phyloP scores from a whole-genome alignment of 2,888 invertebrate genomes.

The Synergus japonicus region DNA sequence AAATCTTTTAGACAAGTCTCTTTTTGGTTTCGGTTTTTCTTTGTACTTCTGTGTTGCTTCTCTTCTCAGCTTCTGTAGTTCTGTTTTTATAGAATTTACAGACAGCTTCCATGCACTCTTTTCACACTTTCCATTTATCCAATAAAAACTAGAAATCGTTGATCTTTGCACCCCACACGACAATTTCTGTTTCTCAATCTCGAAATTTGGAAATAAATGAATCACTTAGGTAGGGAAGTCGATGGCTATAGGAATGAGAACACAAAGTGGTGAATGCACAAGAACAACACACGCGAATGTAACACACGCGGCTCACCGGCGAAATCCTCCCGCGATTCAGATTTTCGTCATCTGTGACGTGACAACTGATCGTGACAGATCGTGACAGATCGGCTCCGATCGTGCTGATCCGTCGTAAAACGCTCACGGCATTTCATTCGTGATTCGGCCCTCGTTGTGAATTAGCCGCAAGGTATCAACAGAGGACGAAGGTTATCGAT shows the following conservation, averaged over 20 bases:
- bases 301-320: slow-evolving; percentile 39
- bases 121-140: not conserved
- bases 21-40: not conserved
- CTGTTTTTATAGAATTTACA: too few species aligned
- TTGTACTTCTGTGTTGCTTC: not conserved
- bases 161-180: too few species aligned
- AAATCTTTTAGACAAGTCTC: slow-evolving; percentile 1
- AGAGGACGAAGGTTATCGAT: slow-evolving; percentile 38
- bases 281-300: slow-evolving; percentile 35
- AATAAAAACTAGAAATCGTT: too few species aligned
- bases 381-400: slow-evolving; percentile 41
- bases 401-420: slow-evolving; percentile 29
- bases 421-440: slow-evolving; percentile 22
- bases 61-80: not conserved
- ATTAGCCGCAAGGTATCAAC: slow-evolving; percentile 37
- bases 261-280: slow-evolving; percentile 25
- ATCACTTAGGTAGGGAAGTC: not conserved
- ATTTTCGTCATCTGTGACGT: slow-evolving; percentile 25
- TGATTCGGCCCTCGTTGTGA: slow-evolving; percentile 21
- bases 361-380: not conserved
- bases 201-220: too few species aligned
- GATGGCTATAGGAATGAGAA: not conserved
- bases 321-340: slow-evolving; percentile 36
- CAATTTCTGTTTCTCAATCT: too few species aligned
- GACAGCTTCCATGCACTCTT: not conserved